Percentiles rank a stretch among this genome's conserved stretches.
phyloP scores from a whole-genome alignment of 2,113 vertebrate genomes.

The Hucho hucho region DNA sequence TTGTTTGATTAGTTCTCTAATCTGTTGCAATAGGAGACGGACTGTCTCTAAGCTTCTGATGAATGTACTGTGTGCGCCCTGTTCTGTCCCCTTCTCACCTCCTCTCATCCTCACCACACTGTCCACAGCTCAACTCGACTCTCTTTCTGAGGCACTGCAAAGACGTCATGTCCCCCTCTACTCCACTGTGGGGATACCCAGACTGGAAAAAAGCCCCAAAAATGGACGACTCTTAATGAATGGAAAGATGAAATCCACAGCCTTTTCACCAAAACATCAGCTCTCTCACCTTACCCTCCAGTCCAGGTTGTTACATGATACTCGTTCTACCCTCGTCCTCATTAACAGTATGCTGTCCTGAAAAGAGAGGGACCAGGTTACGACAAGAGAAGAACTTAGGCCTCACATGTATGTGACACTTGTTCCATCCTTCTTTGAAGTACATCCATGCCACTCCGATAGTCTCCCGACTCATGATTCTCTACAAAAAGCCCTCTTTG shows the following conservation, averaged over 20 bases:
- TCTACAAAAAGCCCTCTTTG: constrained; percentile 58
- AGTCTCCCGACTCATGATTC: neutral
- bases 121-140: neutral
- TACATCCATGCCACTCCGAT: neutral
- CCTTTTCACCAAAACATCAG: constrained; percentile 23
- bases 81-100: constrained; percentile 6
- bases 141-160: neutral
- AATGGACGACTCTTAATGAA: neutral
- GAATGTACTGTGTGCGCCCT: constrained; percentile 36
- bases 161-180: neutral
- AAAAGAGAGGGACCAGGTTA: neutral
- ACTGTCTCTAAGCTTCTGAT: constrained; percentile 38
- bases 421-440: neutral
- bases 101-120: neutral
- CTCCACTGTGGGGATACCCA: neutral
- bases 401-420: constrained; percentile 22
- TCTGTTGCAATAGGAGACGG: constrained; percentile 21
- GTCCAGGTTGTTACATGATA: neutral
- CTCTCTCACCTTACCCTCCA: neutral
- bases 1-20: constrained; percentile 21
- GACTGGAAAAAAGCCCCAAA: neutral
- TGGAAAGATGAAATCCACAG: neutral
- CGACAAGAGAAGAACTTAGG: neutral
- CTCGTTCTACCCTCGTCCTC: neutral
- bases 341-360: neutral